These are phyloP conservation scores for Apostichopus japonicus DNA, from an alignment of 35 echinoderm and acorn worm genomes.

Conservation along the genomic window DNA sequence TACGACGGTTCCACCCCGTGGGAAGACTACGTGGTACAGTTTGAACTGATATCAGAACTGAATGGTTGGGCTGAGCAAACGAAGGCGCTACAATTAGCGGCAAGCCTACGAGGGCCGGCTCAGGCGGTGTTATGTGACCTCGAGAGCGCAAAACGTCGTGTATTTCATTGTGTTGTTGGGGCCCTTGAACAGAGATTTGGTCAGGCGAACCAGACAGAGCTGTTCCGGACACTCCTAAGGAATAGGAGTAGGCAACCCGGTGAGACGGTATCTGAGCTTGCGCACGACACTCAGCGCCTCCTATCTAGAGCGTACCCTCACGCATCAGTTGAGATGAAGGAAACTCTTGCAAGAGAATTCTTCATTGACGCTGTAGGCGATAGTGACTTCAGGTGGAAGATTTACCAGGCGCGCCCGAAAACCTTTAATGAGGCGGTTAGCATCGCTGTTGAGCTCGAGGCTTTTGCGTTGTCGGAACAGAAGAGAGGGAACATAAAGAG, in stretches of 20 bases:
- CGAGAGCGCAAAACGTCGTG: not conserved
- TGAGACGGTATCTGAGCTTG: not conserved
- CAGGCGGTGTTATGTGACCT: slow-evolving; percentile 1
- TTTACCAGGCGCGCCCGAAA: too few species aligned
- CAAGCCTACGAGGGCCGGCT: slow-evolving; percentile 27
- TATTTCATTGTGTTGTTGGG: not conserved
- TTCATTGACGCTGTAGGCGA: not conserved
- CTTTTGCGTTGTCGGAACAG: not conserved
- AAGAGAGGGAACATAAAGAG: not conserved
- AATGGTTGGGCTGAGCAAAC: slow-evolving; percentile 29
- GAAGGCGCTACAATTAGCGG: slow-evolving; percentile 57
- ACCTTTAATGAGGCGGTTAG: not conserved
- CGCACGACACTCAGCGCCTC: slow-evolving; percentile 4
- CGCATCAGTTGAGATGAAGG: not conserved
- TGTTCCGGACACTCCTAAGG: not conserved
- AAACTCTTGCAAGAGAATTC: not conserved
- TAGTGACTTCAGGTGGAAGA: too few species aligned
- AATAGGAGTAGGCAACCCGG: not conserved
- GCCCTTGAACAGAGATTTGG: slow-evolving; percentile 30
- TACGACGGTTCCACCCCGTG: not conserved
- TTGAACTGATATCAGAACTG: slow-evolving; percentile 32
- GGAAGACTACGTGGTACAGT: slow-evolving; percentile 11
- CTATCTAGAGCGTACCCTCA: not conserved
- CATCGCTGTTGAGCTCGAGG: slow-evolving; percentile 1
- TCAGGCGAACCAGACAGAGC: not conserved